Conservation (phyloP, 2,113 vertebrate genomes). For the Chauna torquata region DNA sequence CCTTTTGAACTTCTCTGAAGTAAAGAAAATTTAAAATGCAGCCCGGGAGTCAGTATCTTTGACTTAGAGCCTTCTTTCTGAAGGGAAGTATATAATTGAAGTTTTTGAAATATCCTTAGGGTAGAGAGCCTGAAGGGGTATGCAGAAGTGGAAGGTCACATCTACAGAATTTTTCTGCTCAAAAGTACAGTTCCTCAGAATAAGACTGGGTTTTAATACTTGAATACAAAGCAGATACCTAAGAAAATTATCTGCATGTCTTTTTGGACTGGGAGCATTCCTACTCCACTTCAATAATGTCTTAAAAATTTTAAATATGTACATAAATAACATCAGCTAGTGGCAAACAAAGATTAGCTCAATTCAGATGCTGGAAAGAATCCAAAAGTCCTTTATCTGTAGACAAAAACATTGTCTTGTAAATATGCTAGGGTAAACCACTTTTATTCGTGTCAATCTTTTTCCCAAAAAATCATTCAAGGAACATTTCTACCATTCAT, state of each 20-base stretch:
- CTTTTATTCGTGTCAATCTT: not conserved
- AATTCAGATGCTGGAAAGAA: not conserved
- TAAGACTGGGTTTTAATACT: not conserved
- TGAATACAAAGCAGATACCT: not conserved
- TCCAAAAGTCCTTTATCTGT: not conserved
- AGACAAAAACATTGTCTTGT: not conserved
- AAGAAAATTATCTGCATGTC: not conserved
- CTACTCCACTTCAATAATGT: not conserved
- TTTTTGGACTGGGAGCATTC: not conserved
- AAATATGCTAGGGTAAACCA: not conserved
- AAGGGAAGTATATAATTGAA: constrained; percentile 1
- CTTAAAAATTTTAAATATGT: not conserved
- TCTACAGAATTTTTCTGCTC: not conserved
- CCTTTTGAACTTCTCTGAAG: constrained; percentile 28
- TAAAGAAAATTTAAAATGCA: constrained; percentile 28
- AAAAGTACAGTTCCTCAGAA: not conserved
- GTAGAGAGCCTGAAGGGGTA: not conserved
- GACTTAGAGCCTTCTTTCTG: constrained; percentile 22
- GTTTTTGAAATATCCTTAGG: constrained; percentile 26
- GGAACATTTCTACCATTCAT: not conserved
- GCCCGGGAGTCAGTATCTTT: not conserved
- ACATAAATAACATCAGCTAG: not conserved
- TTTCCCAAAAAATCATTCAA: not conserved
- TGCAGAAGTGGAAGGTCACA: not conserved
- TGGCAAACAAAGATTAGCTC: not conserved